Evolutionary conservation across 2,113 vertebrate species (phyloP).

Genomic region (Menidia beryllina): DNA sequence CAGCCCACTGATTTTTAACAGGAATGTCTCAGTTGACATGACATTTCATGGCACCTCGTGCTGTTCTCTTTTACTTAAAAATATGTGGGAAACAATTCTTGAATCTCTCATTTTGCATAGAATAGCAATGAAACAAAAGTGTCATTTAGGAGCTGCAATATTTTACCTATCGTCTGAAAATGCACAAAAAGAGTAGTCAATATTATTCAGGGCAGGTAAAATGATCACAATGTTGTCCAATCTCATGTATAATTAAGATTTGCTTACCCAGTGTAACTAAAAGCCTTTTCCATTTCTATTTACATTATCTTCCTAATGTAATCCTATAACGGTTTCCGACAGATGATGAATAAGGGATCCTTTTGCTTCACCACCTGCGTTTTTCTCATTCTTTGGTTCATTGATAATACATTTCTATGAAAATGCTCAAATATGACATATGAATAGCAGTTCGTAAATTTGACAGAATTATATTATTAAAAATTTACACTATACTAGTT

Average conservation of each 20-base stretch:
- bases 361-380: background rate
- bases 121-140: slow-evolving; percentile 19
- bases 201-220: no score
- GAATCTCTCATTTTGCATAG: slow-evolving; percentile 13
- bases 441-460: background rate
- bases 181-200: no score
- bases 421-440: background rate
- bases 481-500: no score
- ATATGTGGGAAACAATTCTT: slow-evolving; percentile 1
- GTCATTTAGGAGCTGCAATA: background rate
- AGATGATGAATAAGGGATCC: background rate
- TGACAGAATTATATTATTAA: no score
- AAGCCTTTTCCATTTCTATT: background rate
- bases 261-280: background rate
- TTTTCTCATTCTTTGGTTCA: background rate
- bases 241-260: no score
- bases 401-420: background rate
- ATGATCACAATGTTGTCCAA: no score
- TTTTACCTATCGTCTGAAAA: no score
- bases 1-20: slow-evolving; percentile 49
- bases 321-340: background rate
- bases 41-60: slow-evolving; percentile 18
- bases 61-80: slow-evolving; percentile 38
- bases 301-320: background rate
- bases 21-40: slow-evolving; percentile 57